Evolutionary conservation across 2,888 invertebrate genomes (phyloP).

Genomic region (Lepidochrysops patricia): DNA sequence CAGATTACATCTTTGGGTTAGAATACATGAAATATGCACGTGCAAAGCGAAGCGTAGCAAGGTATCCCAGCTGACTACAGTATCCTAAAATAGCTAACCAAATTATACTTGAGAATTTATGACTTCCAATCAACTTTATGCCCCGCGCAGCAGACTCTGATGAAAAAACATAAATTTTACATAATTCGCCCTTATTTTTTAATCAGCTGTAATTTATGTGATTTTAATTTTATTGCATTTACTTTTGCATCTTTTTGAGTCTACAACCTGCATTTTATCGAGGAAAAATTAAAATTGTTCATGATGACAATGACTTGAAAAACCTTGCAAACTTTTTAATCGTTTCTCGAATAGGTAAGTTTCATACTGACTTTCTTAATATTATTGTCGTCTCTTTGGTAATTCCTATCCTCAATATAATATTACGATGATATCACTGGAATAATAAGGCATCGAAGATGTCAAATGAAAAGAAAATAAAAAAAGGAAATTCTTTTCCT

Average conservation of each 20-base stretch:
- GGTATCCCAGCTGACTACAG: background rate
- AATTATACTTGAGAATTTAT: constrained; percentile 5
- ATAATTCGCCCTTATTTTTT: constrained; percentile 5
- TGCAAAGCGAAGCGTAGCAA: background rate
- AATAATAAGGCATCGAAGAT: background rate
- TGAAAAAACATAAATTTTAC: constrained; percentile 10
- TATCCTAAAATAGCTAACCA: background rate
- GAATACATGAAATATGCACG: background rate
- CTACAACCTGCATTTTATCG: background rate
- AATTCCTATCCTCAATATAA: background rate
- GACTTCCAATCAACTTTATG: constrained; percentile 4
- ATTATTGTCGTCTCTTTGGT: no score
- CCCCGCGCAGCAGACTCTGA: constrained; percentile 1
- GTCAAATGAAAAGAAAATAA: constrained; percentile 3
- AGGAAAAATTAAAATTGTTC: no score
- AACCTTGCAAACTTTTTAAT: background rate
- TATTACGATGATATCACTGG: background rate
- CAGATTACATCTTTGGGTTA: no score
- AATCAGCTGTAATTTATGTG: background rate
- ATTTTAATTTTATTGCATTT: background rate
- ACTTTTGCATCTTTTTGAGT: background rate
- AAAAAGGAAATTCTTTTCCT: constrained; percentile 10
- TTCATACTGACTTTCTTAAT: no score
- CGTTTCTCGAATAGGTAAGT: no score
- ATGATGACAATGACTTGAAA: no score